Base-by-base conservation (phyloP, 2,888 invertebrate species). In the Galerucella pusilla region DNA sequence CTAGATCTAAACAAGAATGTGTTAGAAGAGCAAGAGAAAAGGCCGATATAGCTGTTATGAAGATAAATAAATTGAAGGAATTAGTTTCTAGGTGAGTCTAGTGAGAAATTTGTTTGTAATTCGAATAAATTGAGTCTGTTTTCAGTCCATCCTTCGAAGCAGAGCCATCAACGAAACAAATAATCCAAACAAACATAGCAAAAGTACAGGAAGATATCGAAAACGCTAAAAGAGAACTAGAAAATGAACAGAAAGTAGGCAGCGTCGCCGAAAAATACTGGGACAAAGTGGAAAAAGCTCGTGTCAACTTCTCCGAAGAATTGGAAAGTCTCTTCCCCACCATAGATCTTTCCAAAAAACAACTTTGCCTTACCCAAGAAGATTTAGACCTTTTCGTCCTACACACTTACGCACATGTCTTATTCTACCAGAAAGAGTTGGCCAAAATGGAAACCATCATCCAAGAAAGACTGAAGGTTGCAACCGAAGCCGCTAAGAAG, bases 201-300 rank as follows among this genome's bases (percentile, higher is more conserved):
- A 85, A 85, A 86, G 80, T 92, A 16, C 85, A 89, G 10, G 88
- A 89, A 0, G 93, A 94, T 80, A 89, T 95, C 1, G 87, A 88
- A 42, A 85, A 85, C 0, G 92, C 92, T 0, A 93, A 92, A 81
- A 88, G 89, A 6, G 89, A 89, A 9, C 91, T 91, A 73, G 91
- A 91, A 28, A 85, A 86, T 0, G 92, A 92, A 75, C 84, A 89
- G 63, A 90, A 90, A 42, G 88, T 88, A 64, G 89, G 92, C 0
- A 90, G 89, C 64, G 88, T 96, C 1, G 91, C 94, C 20, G 94
- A 95, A 78, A 93, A 92, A 83, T 97, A 95, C 85, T 96, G 96
- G 93, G 93, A 92, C 70, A 93, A 95, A 88, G 95, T 95, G 83
- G 90, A 91, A 79, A 85, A 88, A 52, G 91, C 92, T 0, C 88